A percentile compares a stretch with the other conserved stretches of the same genome.
Evolutionary conservation across 1,140 invertebrate species (phyloP).

Genomic region (Phymastichus coffea): DNA sequence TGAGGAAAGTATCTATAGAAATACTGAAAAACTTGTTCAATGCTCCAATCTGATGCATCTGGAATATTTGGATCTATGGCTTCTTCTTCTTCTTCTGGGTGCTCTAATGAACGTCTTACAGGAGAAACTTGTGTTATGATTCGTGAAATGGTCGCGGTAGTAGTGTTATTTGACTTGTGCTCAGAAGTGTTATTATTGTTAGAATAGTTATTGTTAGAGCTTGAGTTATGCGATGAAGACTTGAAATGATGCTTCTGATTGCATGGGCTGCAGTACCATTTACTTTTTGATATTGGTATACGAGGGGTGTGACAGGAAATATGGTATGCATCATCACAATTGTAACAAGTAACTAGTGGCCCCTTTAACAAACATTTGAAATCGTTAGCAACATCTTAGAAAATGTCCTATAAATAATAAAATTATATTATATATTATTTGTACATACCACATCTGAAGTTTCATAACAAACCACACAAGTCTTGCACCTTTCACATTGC

Average conservation of each 20-base stretch:
- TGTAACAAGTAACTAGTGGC: constrained; percentile 71
- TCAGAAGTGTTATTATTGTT: constrained; percentile 34
- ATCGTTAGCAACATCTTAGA: constrained; percentile 6
- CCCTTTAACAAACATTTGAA: constrained; percentile 37
- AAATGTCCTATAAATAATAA: constrained; percentile 19
- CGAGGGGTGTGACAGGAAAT: constrained; percentile 70
- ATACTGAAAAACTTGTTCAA: constrained; percentile 79
- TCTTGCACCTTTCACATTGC: constrained; percentile 74
- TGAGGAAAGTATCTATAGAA: constrained; percentile 73
- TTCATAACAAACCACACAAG: constrained; percentile 68
- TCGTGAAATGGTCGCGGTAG: constrained; percentile 45
- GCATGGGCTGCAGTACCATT: constrained; percentile 51
- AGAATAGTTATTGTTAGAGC: constrained; percentile 20
- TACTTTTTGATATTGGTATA: constrained; percentile 49
- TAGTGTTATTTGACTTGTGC: constrained; percentile 21
- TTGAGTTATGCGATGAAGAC: constrained; percentile 29
- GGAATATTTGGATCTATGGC: constrained; percentile 69
- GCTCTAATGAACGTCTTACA: constrained; percentile 39
- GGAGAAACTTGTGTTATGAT: constrained; percentile 53
- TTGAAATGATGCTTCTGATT: constrained; percentile 44
- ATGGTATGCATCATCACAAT: constrained; percentile 83
- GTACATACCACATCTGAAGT: constrained; percentile 68
- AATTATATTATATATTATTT: constrained; percentile 11
- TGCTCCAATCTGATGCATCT: constrained; percentile 77
- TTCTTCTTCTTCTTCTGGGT: constrained; percentile 44